Base-by-base conservation (phyloP, 2,113 vertebrate species). In the Equus przewalskii region DNA sequence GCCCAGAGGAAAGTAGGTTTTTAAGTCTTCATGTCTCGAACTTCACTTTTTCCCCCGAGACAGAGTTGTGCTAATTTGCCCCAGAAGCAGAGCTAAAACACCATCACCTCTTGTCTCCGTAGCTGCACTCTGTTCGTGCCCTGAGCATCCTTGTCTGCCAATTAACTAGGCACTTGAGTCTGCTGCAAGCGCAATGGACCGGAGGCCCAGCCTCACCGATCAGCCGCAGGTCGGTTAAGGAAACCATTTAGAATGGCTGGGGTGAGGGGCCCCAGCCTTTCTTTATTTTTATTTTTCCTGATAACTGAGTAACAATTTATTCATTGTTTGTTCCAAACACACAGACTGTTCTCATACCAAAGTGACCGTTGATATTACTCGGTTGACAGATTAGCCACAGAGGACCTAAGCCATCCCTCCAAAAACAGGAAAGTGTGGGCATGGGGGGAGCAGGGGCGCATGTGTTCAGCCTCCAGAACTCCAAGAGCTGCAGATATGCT, bases 91-190 rank as follows among this genome's bases (percentile, higher is more conserved):
- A 54, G 67, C 16, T 41, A 69, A 95, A 56, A n/a, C 33, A 30
- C 54, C 69, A 10, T 44, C n/a, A 19, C 28, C 41, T 64, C 76
- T 64, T 70, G 14, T 9, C 46, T 86, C 41, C 65, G 89, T 18
- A 79, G 58, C 46, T 11, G 0, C 7, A 8, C 33, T 89, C 88
- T 69, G 41, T 78, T 7, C 60, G 72, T 85, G 64, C 73, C 91
- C 93, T 79, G 44, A 65, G 13, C n/a, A 30, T 95, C 91, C 91
- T 89, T 87, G 85, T 81, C 72, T 84, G 62, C 72, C 91, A 91
- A 15, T 91, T 94, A 95, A 64, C 30, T 5, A 19, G 36, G 69
- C 41, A 12, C 41, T 41, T 70, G 15, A 60, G 46, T 89, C 49
- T 33, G 15, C 58, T 18, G 54, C 36, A 70, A 64, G 78, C 51